phyloP scores from a whole-genome alignment of 1,140 invertebrate species.

The Polyergus mexicanus region DNA sequence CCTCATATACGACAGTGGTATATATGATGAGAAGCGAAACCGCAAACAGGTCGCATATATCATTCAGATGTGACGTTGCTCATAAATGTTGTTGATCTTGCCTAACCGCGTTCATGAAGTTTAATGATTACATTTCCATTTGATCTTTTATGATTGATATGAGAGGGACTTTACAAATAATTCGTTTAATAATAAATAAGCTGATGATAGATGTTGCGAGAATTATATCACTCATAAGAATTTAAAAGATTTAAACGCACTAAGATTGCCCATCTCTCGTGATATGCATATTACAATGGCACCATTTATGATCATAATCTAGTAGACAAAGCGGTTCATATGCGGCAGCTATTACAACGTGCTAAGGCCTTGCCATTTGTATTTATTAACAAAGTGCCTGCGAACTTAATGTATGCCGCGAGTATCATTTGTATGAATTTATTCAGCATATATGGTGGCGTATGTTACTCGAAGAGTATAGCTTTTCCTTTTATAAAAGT shows the following conservation, averaged over 20 bases:
- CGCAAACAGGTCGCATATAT: conserved; percentile 55
- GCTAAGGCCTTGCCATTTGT: conserved; percentile 7
- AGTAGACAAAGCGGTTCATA: conserved; percentile 12
- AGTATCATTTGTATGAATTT: conserved; percentile 1
- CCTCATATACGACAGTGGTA: conserved; percentile 27
- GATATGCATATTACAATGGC: conserved; percentile 40
- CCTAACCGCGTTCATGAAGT: conserved; percentile 29
- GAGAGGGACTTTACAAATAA: not conserved
- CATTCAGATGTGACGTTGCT: conserved; percentile 46
- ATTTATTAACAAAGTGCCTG: conserved; percentile 23
- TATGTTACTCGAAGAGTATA: not conserved
- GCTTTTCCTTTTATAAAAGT: not conserved
- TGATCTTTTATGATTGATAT: not conserved
- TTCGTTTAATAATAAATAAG: conserved; percentile 4
- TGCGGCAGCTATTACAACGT: no score
- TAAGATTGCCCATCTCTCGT: conserved; percentile 17
- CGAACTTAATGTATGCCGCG: not conserved
- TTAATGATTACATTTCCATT: conserved; percentile 40
- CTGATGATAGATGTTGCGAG: conserved; percentile 34
- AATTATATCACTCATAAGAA: conserved; percentile 38
- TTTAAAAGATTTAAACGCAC: conserved; percentile 29
- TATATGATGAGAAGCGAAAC: conserved; percentile 45
- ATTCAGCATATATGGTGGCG: no score
- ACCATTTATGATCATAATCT: conserved; percentile 55
- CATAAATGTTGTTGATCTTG: conserved; percentile 39